Percentiles rank a stretch among this genome's conserved stretches.
Evolutionary conservation across 1,140 invertebrate genomes (phyloP).

Genomic region (Maconellicoccus hirsutus): DNA sequence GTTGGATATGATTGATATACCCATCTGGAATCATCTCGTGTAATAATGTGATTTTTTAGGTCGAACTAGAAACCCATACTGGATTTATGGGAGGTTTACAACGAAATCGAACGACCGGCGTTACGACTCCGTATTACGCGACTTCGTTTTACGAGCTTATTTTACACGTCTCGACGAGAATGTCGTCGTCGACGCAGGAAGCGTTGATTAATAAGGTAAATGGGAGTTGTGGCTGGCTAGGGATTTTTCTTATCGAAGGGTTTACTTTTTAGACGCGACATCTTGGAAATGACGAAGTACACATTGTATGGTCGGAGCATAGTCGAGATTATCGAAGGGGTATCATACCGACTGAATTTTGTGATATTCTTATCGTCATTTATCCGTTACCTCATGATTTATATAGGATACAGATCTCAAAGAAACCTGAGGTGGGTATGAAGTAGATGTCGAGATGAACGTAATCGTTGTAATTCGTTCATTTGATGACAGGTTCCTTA

Average conservation of each 20-base stretch:
- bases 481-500: slow-evolving; percentile 58
- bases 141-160: slow-evolving; percentile 72
- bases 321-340: slow-evolving; percentile 86
- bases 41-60: slow-evolving; percentile 36
- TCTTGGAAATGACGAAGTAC: slow-evolving; percentile 97
- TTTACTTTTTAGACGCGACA: slow-evolving; percentile 63
- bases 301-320: slow-evolving; percentile 99
- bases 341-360: slow-evolving; percentile 98
- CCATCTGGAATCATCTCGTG: too few species aligned
- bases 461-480: slow-evolving; percentile 17
- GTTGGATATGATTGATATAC: too few species aligned
- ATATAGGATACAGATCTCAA: slow-evolving; percentile 68
- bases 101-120: slow-evolving; percentile 77
- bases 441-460: not conserved
- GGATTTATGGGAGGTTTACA: slow-evolving; percentile 94
- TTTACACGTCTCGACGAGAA: slow-evolving; percentile 97
- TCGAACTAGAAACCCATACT: slow-evolving; percentile 85
- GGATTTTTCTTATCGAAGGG: not conserved
- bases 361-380: slow-evolving; percentile 94
- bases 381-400: slow-evolving; percentile 79
- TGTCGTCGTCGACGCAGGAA: slow-evolving; percentile 71
- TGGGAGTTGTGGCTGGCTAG: not conserved
- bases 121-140: slow-evolving; percentile 91
- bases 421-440: slow-evolving; percentile 64
- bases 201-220: slow-evolving; percentile 76